These are phyloP conservation scores for Eupithecia inturbata DNA, from an alignment of 2,888 invertebrate species.

Conservation along the genomic window DNA sequence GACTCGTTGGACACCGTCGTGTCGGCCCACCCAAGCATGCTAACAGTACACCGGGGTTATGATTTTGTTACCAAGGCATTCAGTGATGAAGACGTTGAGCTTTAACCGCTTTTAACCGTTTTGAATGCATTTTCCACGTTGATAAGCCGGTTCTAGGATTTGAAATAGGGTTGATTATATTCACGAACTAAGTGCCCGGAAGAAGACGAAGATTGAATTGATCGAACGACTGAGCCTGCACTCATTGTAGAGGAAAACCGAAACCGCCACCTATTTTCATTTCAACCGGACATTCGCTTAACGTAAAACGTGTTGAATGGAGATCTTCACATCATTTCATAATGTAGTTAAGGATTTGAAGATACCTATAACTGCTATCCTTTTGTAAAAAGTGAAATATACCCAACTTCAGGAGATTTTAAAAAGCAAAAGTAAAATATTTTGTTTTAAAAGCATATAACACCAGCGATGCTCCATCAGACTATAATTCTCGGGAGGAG, in stretches of 20 bases:
- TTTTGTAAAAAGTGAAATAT: background rate
- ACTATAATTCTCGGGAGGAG: conserved; percentile 36
- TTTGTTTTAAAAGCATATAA: conserved; percentile 17
- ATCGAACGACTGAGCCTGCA: background rate
- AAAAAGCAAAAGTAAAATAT: conserved; percentile 33
- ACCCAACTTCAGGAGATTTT: background rate
- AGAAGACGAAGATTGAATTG: background rate
- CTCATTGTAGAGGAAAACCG: background rate
- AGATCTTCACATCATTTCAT: background rate
- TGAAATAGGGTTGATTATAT: conserved; percentile 1
- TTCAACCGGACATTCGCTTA: background rate
- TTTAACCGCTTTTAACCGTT: conserved; percentile 25
- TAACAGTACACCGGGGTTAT: conserved; percentile 42
- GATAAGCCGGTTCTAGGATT: conserved; percentile 16
- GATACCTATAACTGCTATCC: background rate
- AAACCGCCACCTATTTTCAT: background rate
- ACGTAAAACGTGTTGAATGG: background rate
- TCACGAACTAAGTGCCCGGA: background rate
- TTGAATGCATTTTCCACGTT: conserved; percentile 7
- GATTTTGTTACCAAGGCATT: conserved; percentile 32
- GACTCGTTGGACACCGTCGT: conserved; percentile 65
- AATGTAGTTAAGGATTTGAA: background rate
- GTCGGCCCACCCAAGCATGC: conserved; percentile 69
- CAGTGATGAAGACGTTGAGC: conserved; percentile 33
- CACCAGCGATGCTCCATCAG: conserved; percentile 18